Base-by-base conservation (phyloP, 1,140 invertebrate genomes). In the Listronotus bonariensis region DNA sequence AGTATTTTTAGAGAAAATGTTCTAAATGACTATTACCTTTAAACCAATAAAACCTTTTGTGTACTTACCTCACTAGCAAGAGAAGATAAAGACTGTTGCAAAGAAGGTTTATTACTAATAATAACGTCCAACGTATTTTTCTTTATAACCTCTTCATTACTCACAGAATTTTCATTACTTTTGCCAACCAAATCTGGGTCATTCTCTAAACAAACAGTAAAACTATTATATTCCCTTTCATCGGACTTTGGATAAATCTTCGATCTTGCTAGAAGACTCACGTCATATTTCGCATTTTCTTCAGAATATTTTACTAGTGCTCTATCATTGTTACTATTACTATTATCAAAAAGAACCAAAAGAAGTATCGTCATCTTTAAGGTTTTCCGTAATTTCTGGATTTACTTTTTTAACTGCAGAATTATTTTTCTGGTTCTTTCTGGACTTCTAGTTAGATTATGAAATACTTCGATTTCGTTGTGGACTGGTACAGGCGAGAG, bases 401-500 rank as follows among this genome's bases (percentile, higher is more conserved):
- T 3, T 18, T 26, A 41, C 11, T 36, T 36, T 9, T 36, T 36
- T 3, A 15, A 11, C 12, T 32, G 31, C 26, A 43, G 55, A 51
- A 20, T 58, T 36, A 36, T 65, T 48, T 34, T 65, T 55, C 56
- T 67, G n/a, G 40, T 51, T 34, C 59, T 56, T 57, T 74, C 68
- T 0, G 77, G 77, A 70, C 75, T 76, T 70, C 77, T 60, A 0
- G 77, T 75, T 41, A 87, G 76, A 72, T 87, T 87, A 67, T 87
- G 85, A 12, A 87, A 76, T 4, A 87, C 82, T 70, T 87, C 84
- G 8, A 87, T 83, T 73, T 85, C 82, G 52, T 83, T 83, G 68
- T 87, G 86, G 12, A 79, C 69, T 34, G 83, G 72, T 46, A 78
- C 75, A 7, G 82, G 81, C 66, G 80, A 82, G 5, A 66, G 36